phyloP scores from a whole-genome alignment of 1,140 invertebrate genomes.

The Drosophila sucinea region DNA sequence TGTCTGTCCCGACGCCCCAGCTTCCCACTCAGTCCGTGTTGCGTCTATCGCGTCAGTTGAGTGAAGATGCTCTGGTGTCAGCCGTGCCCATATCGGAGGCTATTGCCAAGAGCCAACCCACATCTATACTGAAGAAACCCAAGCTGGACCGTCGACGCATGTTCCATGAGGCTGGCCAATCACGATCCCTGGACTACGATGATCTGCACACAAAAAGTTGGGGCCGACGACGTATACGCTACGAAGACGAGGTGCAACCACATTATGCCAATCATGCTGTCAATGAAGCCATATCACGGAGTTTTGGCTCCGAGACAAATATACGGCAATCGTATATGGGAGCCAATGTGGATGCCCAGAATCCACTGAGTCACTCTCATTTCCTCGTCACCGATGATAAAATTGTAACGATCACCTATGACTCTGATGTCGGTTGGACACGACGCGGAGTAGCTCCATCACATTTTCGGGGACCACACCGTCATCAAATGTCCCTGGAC shows the following conservation, averaged over 20 bases:
- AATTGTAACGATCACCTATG: constrained; percentile 83
- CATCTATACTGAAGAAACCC: constrained; percentile 79
- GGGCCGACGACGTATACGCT: constrained; percentile 75
- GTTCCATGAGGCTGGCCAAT: constrained; percentile 75
- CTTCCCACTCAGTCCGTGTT: constrained; percentile 75
- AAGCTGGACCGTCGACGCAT: constrained; percentile 73
- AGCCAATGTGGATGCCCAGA: constrained; percentile 66
- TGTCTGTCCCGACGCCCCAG: constrained; percentile 57
- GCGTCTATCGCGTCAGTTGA: constrained; percentile 72
- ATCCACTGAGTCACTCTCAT: constrained; percentile 82
- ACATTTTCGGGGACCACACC: constrained; percentile 64
- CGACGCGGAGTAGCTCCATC: constrained; percentile 74
- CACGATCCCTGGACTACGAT: constrained; percentile 77
- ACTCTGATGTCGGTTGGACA: constrained; percentile 83
- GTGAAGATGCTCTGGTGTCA: constrained; percentile 73
- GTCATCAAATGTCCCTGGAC: constrained; percentile 75
- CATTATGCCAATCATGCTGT: constrained; percentile 3
- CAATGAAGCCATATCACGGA: constrained; percentile 50
- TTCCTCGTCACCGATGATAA: constrained; percentile 83
- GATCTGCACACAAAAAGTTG: constrained; percentile 79
- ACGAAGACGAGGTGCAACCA: constrained; percentile 70
- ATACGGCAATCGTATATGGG: constrained; percentile 82
- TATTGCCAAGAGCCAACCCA: constrained; percentile 60
- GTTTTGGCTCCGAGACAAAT: constrained; percentile 79
- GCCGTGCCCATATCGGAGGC: constrained; percentile 77